Evolutionary conservation across 2,888 invertebrate species (phyloP), one percentile per base, ranked within the genome.

Genomic region (Lithosia quadra): DNA sequence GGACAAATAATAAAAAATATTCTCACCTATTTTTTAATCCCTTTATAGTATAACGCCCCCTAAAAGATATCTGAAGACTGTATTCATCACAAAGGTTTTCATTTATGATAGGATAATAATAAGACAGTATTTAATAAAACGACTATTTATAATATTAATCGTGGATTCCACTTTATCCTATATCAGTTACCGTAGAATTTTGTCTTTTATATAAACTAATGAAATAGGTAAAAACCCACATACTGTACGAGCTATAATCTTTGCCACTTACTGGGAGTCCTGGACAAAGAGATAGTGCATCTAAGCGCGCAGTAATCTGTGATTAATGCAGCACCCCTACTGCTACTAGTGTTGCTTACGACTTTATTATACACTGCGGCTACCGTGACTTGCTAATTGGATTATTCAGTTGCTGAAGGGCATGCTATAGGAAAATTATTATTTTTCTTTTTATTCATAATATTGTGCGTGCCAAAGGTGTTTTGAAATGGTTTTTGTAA

Each of bases 331-430:
- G 77, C 80, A 79, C 83, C 83, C 79, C 80, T 78, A 76, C 76
- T 65, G 91, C 92, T 91, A 88, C 92, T 79, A 84, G 91, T 89
- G 86, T 91, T 90, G 84, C 84, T 81, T 81, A 81, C 72, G 86
- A 82, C 87, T 90, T 85, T 88, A 89, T 89, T 88, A 88, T 86
- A 76, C 83, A 74, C 75, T 77, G 69, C 33, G 62, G 62, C 72
- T 72, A 74, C 78, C 79, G 80, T 75, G 72, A 66, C 79, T 74
- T 69, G 75, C 78, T 86, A 86, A 85, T 85, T 86, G 83, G 80
- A 82, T 82, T 80, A 78, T 65, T 21, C 28, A 43, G 22, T 43
- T 36, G 57, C 56, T 39, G 34, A 33, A 28, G 33, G 62, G 53
- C 36, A 22, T 36, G 56, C 39, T 8, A 36, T 39, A 5, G 0